Evolutionary conservation across 2,888 invertebrate species (phyloP).

Genomic region (Eudasyphora cyanicolor): DNA sequence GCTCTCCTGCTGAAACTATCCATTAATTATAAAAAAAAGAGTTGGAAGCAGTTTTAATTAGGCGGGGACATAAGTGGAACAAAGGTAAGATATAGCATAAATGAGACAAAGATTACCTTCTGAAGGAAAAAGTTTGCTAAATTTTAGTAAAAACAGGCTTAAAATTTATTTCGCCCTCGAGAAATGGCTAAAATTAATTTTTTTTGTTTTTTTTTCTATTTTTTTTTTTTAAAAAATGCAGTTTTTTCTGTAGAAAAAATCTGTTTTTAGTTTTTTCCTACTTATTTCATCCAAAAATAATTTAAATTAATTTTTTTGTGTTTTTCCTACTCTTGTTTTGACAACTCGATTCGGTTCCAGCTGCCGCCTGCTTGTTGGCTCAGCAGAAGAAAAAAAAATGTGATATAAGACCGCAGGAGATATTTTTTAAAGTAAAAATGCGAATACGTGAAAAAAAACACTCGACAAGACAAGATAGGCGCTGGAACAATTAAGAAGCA

Average conservation of each 20-base stretch:
- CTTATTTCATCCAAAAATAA: conserved; percentile 6
- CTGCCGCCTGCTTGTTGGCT: conserved; percentile 36
- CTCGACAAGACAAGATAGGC: conserved; percentile 18
- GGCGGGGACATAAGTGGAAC: neutral
- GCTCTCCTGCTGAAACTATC: neutral
- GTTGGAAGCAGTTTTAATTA: neutral
- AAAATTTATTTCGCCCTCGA: neutral
- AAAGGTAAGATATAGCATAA: neutral
- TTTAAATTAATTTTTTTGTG: conserved; percentile 28
- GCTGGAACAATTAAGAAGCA: conserved; percentile 47
- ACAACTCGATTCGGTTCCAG: conserved; percentile 47
- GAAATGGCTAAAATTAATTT: neutral
- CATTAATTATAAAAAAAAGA: neutral
- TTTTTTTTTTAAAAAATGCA: conserved; percentile 23
- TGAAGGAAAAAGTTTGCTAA: too few species aligned
- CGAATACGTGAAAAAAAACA: conserved; percentile 30
- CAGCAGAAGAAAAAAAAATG: conserved; percentile 36
- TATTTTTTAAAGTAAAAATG: conserved; percentile 67
- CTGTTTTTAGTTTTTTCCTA: neutral
- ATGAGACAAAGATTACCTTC: too few species aligned
- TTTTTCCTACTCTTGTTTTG: conserved; percentile 39
- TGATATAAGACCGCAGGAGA: conserved; percentile 75
- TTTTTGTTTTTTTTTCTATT: neutral
- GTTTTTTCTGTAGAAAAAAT: conserved; percentile 6
- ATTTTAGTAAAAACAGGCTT: too few species aligned